Evolutionary conservation across 1,140 invertebrate species (phyloP).

Genomic region (Brachionus koreanus): DNA sequence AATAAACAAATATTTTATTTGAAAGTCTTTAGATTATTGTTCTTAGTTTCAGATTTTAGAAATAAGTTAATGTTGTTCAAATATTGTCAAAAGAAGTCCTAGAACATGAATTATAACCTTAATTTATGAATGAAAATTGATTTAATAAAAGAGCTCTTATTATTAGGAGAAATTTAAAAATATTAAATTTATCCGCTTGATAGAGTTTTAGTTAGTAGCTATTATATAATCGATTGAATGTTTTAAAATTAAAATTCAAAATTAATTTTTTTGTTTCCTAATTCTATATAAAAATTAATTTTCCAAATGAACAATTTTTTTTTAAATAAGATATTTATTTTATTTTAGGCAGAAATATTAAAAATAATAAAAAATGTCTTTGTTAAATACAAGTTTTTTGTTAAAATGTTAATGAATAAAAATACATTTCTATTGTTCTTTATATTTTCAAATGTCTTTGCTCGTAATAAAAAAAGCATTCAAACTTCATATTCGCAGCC

Average conservation of each 20-base stretch:
- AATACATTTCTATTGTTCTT: not conserved
- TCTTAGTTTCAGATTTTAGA: no score
- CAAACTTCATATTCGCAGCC: not conserved
- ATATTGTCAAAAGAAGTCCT: no score
- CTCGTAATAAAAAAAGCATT: not conserved
- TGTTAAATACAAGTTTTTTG: not conserved
- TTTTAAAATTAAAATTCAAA: not conserved
- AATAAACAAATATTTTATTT: no score
- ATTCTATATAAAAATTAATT: not conserved
- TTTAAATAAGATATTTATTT: not conserved
- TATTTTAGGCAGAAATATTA: not conserved
- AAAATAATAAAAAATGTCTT: not conserved
- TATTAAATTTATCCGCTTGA: not conserved
- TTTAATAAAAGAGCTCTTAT: no score
- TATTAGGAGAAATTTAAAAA: not conserved
- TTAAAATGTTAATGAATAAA: not conserved
- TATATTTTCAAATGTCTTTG: not conserved
- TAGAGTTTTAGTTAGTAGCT: not conserved
- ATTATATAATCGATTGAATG: not conserved
- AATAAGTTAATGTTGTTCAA: no score
- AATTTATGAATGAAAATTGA: not conserved
- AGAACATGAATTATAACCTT: no score
- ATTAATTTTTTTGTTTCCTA: not conserved
- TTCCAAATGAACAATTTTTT: constrained; percentile 11
- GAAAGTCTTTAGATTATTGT: no score